phyloP scores from a whole-genome alignment of 2,888 invertebrate species.

The Lobophora halterata region DNA sequence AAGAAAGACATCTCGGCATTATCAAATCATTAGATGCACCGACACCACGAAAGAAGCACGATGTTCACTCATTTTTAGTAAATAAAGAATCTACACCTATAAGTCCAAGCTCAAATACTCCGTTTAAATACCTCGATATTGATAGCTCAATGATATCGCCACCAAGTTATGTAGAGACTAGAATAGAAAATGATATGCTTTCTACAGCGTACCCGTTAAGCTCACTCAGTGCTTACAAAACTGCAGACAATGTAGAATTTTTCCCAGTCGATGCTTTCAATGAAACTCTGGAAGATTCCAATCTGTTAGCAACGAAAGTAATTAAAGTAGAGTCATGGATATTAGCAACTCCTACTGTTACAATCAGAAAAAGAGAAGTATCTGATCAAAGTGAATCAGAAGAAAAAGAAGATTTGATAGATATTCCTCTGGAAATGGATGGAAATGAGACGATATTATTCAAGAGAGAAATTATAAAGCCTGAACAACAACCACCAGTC shows the following conservation, averaged over 20 bases:
- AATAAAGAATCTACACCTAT: conserved; percentile 48
- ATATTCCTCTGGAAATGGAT: conserved; percentile 66
- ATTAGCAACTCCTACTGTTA: conserved; percentile 60
- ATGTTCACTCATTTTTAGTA: conserved; percentile 70
- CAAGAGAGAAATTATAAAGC: conserved; percentile 71
- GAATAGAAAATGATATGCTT: conserved; percentile 30
- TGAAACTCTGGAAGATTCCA: conserved; percentile 30
- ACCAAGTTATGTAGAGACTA: conserved; percentile 28
- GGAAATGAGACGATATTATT: conserved; percentile 62
- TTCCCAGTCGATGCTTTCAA: conserved; percentile 45
- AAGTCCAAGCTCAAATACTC: conserved; percentile 44
- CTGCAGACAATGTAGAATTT: conserved; percentile 36
- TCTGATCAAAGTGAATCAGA: conserved; percentile 45
- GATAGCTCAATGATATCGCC: conserved; percentile 47
- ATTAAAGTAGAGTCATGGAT: conserved; percentile 64
- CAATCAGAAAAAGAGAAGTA: conserved; percentile 60
- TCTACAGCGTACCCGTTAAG: conserved; percentile 15
- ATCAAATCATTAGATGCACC: conserved; percentile 75
- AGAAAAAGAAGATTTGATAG: conserved; percentile 59
- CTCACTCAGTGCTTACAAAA: conserved; percentile 22
- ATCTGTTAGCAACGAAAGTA: conserved; percentile 55
- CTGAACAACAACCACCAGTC: conserved; percentile 79
- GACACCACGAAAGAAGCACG: conserved; percentile 69
- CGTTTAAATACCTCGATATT: conserved; percentile 55
- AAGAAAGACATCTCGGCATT: conserved; percentile 89